phyloP scores from a whole-genome alignment of 2,113 vertebrate species.

The Isurus oxyrinchus region DNA sequence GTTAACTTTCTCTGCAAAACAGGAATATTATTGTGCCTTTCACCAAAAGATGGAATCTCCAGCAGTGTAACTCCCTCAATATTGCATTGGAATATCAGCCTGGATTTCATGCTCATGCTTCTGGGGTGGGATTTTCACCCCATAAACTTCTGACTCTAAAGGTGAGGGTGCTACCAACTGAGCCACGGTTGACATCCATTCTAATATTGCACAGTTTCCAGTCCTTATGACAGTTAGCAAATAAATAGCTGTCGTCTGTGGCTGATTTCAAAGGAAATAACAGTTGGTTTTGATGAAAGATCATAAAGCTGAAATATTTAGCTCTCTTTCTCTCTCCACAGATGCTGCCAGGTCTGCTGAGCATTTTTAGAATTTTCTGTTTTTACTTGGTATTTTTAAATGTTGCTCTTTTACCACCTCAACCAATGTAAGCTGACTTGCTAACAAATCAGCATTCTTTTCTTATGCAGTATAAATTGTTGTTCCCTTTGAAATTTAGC shows the following conservation, averaged over 20 bases:
- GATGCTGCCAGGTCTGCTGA: background rate
- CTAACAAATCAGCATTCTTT: too few relatives aligned
- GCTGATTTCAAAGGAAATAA: background rate
- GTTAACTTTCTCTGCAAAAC: background rate
- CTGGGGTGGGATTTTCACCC: background rate
- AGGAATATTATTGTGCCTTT: background rate
- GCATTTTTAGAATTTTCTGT: too few relatives aligned
- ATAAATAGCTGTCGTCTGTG: background rate
- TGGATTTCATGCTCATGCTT: background rate
- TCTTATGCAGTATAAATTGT: too few relatives aligned
- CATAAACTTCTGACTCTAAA: background rate
- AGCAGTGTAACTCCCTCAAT: background rate
- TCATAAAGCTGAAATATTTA: background rate
- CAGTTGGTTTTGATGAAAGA: too few relatives aligned
- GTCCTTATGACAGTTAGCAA: background rate
- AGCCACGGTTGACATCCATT: background rate
- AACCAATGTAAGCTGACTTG: too few relatives aligned
- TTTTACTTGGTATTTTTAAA: background rate
- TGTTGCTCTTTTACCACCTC: background rate
- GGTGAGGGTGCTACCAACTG: background rate
- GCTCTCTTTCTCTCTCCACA: background rate
- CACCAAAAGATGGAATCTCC: background rate
- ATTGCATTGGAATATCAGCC: background rate
- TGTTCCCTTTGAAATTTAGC: background rate
- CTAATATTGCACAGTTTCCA: background rate